Conservation (phyloP, 2,113 vertebrate genomes). For the Hepsetus odoe region DNA sequence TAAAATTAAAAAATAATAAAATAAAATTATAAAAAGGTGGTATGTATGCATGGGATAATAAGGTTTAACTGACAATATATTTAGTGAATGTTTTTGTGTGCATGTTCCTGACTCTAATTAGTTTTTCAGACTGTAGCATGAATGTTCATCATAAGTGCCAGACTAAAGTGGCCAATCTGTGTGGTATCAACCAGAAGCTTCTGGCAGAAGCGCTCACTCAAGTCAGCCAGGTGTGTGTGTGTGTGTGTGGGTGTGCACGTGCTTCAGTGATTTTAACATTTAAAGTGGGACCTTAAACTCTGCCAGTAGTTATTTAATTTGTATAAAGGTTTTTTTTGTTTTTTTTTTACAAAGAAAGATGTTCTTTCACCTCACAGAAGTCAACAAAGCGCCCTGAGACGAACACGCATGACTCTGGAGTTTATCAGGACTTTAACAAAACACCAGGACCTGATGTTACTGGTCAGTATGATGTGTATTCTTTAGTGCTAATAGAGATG, state of each 20-base stretch:
- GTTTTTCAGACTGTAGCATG: conserved; percentile 87
- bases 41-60: too few relatives aligned
- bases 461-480: conserved; percentile 64
- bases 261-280: neutral
- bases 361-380: conserved; percentile 82
- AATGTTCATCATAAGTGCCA: conserved; percentile 93
- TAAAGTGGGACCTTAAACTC: neutral
- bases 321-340: neutral
- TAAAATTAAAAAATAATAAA: too few relatives aligned
- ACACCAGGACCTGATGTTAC: conserved; percentile 56
- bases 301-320: neutral
- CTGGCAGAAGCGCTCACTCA: conserved; percentile 92
- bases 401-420: conserved; percentile 76
- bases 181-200: conserved; percentile 98
- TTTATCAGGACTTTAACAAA: conserved; percentile 81
- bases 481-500: neutral
- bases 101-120: neutral
- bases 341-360: too few relatives aligned
- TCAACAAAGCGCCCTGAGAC: conserved; percentile 77
- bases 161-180: conserved; percentile 94
- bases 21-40: too few relatives aligned
- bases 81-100: too few relatives aligned
- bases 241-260: neutral
- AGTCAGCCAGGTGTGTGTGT: conserved; percentile 81
- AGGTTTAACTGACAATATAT: too few relatives aligned